Evolutionary conservation across 2,888 invertebrate species (phyloP).

Genomic region (Melitaea athalia): DNA sequence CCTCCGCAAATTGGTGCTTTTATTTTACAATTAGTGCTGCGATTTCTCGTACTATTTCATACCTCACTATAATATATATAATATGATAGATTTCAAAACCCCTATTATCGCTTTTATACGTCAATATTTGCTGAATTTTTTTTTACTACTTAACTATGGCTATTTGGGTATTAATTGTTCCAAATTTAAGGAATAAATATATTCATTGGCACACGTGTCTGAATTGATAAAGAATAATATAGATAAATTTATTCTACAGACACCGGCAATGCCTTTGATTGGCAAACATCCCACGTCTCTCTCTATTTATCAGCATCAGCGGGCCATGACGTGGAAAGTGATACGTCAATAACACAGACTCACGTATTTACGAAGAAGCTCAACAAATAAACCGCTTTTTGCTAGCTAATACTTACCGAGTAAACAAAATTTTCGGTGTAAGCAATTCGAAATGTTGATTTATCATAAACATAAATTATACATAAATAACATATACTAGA

Average conservation of each 20-base stretch:
- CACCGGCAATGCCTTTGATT: constrained; percentile 34
- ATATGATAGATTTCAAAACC: not conserved
- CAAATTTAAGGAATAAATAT: too few species aligned
- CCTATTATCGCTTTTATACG: not conserved
- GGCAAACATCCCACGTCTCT: constrained; percentile 45
- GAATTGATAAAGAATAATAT: not conserved
- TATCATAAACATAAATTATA: not conserved
- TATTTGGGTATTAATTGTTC: too few species aligned
- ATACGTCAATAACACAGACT: constrained; percentile 50
- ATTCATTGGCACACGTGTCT: constrained; percentile 12
- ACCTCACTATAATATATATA: not conserved
- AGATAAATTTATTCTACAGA: constrained; percentile 25
- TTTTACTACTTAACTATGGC: not conserved
- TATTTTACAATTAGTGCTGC: constrained; percentile 38
- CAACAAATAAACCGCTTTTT: constrained; percentile 33
- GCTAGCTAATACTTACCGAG: constrained; percentile 48
- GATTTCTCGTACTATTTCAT: constrained; percentile 14
- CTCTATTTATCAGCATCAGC: constrained; percentile 53
- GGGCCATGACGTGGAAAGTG: constrained; percentile 47
- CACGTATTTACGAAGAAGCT: constrained; percentile 40
- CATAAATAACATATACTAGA: not conserved
- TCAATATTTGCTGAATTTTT: not conserved
- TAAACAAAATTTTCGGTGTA: not conserved
- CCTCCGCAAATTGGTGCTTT: constrained; percentile 44
- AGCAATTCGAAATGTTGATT: not conserved